These are phyloP conservation scores for Altica lythri DNA, from an alignment of 2,888 invertebrate genomes.

Conservation along the genomic window DNA sequence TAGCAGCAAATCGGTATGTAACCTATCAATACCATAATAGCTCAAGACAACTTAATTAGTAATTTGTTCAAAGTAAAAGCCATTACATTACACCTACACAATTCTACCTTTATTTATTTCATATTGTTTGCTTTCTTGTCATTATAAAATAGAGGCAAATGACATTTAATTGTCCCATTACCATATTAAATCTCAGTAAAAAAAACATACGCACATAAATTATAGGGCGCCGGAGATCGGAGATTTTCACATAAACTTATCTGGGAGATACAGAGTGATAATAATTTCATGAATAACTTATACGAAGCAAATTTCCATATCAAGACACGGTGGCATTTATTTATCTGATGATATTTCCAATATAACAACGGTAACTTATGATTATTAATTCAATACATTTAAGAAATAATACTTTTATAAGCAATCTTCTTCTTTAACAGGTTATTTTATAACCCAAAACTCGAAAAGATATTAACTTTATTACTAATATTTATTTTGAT, in stretches of 20 bases:
- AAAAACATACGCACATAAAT: constrained; percentile 27
- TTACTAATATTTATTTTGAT: no score
- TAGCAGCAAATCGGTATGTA: constrained; percentile 1
- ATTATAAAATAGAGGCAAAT: constrained; percentile 29
- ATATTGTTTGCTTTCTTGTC: constrained; percentile 31
- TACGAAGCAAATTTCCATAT: no score
- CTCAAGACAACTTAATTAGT: constrained; percentile 27
- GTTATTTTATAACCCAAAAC: no score
- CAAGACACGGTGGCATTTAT: no score
- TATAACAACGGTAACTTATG: no score
- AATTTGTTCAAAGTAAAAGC: constrained; percentile 24
- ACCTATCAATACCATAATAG: constrained; percentile 25
- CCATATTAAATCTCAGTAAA: constrained; percentile 29
- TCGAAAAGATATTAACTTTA: no score
- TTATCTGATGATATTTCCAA: no score
- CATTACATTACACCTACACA: constrained; percentile 31
- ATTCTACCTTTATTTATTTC: constrained; percentile 29
- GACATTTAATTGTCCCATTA: constrained; percentile 36
- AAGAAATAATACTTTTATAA: no score
- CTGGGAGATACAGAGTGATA: no score
- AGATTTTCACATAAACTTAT: constrained; percentile 13
- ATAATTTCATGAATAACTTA: no score
- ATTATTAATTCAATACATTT: no score
- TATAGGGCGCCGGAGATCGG: constrained; percentile 18
- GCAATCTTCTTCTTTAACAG: no score